A percentile compares a stretch with the other conserved stretches of the same genome.
phyloP scores from a whole-genome alignment of 2,113 vertebrate genomes.

The Dasyprocta punctata region DNA sequence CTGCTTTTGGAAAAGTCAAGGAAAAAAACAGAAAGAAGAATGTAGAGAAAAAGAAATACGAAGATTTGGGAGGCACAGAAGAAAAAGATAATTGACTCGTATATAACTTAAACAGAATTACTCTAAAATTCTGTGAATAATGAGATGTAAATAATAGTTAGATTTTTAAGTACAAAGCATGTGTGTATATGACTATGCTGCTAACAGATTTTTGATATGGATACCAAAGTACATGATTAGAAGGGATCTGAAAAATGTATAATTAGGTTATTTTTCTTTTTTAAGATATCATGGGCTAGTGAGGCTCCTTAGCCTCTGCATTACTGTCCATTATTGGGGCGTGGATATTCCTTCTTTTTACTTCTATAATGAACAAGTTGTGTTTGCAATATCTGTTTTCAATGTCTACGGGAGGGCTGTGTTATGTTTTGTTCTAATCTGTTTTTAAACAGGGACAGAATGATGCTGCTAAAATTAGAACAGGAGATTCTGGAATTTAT shows the following conservation, averaged over 20 bases:
- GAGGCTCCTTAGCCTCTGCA: not conserved
- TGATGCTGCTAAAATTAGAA: conserved; percentile 99
- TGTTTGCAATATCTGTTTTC: conserved; percentile 33
- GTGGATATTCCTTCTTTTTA: not conserved
- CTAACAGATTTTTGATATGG: conserved; percentile 43
- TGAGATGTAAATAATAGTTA: not conserved
- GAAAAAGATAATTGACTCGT: conserved; percentile 32
- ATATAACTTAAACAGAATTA: conserved; percentile 58
- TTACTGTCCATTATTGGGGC: not conserved
- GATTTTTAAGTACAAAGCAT: conserved; percentile 16
- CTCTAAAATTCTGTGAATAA: conserved; percentile 50
- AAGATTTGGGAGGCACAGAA: conserved; percentile 28
- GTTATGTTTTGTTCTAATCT: conserved; percentile 70
- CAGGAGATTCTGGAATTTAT: conserved; percentile 99
- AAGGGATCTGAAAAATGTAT: not conserved
- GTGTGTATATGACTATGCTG: conserved; percentile 39
- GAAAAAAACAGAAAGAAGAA: conserved; percentile 50
- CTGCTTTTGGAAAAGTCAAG: conserved; percentile 48
- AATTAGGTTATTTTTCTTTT: conserved; percentile 46
- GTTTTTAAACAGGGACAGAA: conserved; percentile 93
- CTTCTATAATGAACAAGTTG: not conserved
- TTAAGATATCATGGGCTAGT: not conserved
- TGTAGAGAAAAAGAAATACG: conserved; percentile 38
- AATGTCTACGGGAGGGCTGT: conserved; percentile 50
- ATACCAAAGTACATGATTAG: conserved; percentile 1